Evolutionary conservation across 1,140 invertebrate genomes (phyloP), one percentile per base, ranked within the genome.

Genomic region (Nylanderia fulva): DNA sequence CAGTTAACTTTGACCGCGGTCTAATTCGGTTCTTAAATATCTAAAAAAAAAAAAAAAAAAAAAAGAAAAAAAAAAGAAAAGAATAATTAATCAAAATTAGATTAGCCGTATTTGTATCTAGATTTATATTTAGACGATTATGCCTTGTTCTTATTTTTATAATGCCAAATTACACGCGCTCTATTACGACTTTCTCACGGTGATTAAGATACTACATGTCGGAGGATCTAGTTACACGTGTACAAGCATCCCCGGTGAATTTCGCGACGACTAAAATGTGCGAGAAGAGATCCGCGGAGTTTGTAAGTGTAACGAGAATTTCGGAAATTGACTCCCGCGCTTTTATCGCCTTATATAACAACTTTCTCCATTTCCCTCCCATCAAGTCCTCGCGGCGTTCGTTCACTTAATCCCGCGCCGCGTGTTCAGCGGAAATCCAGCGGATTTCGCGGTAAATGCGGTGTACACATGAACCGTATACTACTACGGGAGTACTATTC

Each of bases 251-350:
- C 1, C 1, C 58, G n/a, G n/a, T n/a, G n/a, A n/a, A n/a, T n/a
- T n/a, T n/a, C 45, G 18, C 72, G 15, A 42, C 7, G 11, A 2
- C 5, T 9, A 8, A 15, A 77, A 54, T 42, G 18, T 21, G 15
- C n/a, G 63, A 52, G 8, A n/a, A n/a, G 13, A 7, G 39, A 45
- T 60, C 7, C 54, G 36, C 15, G 36, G n/a, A 29, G 4, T 36
- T 79, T 21, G 27, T 42, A 9, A 33, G 66, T 21, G 27, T 42
- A 9, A 33, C 18, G 60, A 11, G 7, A 24, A 33, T 27, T 39
- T 56, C 48, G 45, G 33, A 79, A 68, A 68, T 68, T 27, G 63
- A 68, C 33, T 42, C 11, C n/a, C 63, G 15, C 63, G 15, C 45
- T 36, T 79, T 66, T 66, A 27, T 33, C 29, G 15, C 15, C n/a